Conservation (phyloP, 2,888 invertebrate species). For the Brachylomia viminalis region DNA sequence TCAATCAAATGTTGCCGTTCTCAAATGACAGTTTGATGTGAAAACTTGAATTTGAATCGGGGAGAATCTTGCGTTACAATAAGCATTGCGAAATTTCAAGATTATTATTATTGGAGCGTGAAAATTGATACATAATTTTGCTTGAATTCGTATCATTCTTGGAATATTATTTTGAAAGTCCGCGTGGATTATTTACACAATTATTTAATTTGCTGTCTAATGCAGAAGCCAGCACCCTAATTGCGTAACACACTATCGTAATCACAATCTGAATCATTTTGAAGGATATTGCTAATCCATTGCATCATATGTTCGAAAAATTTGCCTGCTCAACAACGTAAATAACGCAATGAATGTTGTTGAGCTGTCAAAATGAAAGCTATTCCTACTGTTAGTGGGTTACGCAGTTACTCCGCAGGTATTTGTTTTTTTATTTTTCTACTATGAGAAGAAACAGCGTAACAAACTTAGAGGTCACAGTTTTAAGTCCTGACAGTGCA, state of each 20-base stretch:
- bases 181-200: not conserved
- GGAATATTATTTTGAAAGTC: not conserved
- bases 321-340: too few species aligned
- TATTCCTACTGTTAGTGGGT: too few species aligned
- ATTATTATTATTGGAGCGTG: constrained; percentile 44
- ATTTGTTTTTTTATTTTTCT: not conserved
- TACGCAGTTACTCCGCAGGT: too few species aligned
- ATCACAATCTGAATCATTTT: too few species aligned
- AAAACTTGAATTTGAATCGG: constrained; percentile 54
- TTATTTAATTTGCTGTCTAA: too few species aligned
- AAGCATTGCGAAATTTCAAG: constrained; percentile 32
- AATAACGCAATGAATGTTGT: too few species aligned
- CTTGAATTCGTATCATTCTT: constrained; percentile 1
- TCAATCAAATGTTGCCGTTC: constrained; percentile 49
- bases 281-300: too few species aligned
- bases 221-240: too few species aligned
- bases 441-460: not conserved
- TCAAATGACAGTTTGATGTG: constrained; percentile 57
- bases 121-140: constrained; percentile 45
- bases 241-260: too few species aligned
- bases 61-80: constrained; percentile 46
- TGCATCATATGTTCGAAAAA: too few species aligned
- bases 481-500: not conserved
- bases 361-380: too few species aligned
- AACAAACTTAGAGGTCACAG: not conserved